Evolutionary conservation across 2,797 vertebrate species (phyloP), one percentile per base, ranked within the genome.

Genomic region (Poecilia gillii): DNA sequence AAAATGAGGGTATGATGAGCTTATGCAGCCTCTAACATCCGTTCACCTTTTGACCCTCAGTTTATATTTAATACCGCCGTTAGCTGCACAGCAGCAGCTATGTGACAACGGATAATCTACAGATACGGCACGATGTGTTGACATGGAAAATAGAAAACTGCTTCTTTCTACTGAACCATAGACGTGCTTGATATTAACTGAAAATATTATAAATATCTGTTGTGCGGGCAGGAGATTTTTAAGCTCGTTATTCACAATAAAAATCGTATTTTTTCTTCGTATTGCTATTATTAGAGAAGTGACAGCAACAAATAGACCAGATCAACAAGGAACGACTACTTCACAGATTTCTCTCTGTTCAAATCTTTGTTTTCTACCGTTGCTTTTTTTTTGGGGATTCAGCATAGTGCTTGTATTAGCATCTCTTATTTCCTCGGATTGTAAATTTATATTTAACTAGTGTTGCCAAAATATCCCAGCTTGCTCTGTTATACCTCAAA

Each of bases 91-190:
- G 77, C 84, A 81, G 75, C 33, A 73, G 43, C 41, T 84, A 85
- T 33, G 64, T 86, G 85, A 87, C 80, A 25, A 39, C 46, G 41
- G 78, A 85, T 90, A 84, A 91, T 90, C 84, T 84, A 73, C 62
- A 51, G 68, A 83, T 74, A 11, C 28, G 20, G 55, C 0, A 6
- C 31, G n/a, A 66, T 72, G 41, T 64, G 75, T 75, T 81, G 25
- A 75, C 72, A 66, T 82, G 49, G 57, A 84, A 76, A 66, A 70
- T 1, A 25, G 55, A 28, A 25, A 39, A 41, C 7, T 1, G 13
- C 33, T n/a, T 46, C 28, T 20, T 33, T 45, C 1, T 8, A 36
- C 2, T 33, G 20, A 64, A 36, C 0, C 3, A 8, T 20, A 39
- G 7, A 68, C 4, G 64, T 25, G 18, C 16, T 9, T 18, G 33